phyloP scores from a whole-genome alignment of 2,797 vertebrate species.

The Carapus acus region DNA sequence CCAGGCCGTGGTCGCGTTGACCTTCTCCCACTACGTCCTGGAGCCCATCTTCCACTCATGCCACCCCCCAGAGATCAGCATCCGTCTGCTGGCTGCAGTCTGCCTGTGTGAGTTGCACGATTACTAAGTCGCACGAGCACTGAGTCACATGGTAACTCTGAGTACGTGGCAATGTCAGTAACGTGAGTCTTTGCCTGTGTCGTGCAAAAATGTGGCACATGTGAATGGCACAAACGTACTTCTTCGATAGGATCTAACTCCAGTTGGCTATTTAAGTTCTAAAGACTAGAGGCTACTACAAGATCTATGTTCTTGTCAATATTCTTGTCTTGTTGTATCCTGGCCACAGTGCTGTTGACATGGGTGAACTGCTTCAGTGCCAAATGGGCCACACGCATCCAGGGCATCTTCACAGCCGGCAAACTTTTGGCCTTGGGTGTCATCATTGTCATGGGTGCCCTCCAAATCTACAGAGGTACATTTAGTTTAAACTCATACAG shows the following conservation, averaged over 20 bases:
- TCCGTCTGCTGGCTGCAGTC: constrained; percentile 74
- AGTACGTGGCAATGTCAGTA: too few species aligned
- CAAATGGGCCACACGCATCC: constrained; percentile 77
- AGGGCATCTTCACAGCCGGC: constrained; percentile 79
- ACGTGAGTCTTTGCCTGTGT: too few species aligned
- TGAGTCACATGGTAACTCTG: too few species aligned
- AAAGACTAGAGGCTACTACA: too few species aligned
- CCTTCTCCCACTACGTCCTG: constrained; percentile 81
- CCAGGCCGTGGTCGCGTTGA: constrained; percentile 83
- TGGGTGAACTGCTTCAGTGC: constrained; percentile 84
- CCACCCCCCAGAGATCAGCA: constrained; percentile 70
- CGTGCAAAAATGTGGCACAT: too few species aligned
- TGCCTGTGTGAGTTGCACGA: constrained; percentile 83
- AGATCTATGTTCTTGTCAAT: too few species aligned
- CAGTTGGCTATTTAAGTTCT: too few species aligned
- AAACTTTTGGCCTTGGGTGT: constrained; percentile 79
- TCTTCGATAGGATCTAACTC: too few species aligned
- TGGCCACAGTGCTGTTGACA: constrained; percentile 73
- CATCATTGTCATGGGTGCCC: constrained; percentile 75
- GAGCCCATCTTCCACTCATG: constrained; percentile 80
- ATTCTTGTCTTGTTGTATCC: not conserved
- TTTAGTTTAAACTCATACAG: not conserved
- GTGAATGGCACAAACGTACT: too few species aligned
- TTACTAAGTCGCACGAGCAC: not conserved
- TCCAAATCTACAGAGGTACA: constrained; percentile 81